Evolutionary conservation across 1,140 invertebrate species (phyloP).

Genomic region (Drosophila miranda): DNA sequence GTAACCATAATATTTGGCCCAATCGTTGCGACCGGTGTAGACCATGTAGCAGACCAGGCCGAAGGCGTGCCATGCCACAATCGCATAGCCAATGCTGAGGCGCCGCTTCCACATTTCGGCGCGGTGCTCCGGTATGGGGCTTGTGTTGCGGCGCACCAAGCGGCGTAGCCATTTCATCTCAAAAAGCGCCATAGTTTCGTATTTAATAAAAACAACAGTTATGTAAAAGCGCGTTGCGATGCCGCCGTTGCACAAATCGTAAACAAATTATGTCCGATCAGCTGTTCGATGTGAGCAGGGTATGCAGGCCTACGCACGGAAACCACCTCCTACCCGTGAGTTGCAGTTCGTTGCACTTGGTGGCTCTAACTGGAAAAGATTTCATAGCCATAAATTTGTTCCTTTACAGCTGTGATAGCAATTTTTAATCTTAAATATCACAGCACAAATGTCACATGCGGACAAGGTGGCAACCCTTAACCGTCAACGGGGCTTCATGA

Average conservation of each 20-base stretch:
- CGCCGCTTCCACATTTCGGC: conserved; percentile 85
- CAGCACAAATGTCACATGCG: not conserved
- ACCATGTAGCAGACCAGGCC: conserved; percentile 84
- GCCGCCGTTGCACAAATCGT: conserved; percentile 17
- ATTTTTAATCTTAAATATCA: too few species aligned
- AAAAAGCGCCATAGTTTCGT: conserved; percentile 67
- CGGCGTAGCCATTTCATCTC: conserved; percentile 83
- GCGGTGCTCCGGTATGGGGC: conserved; percentile 84
- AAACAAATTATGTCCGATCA: conserved; percentile 26
- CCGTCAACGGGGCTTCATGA: conserved; percentile 24
- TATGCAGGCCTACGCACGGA: not conserved
- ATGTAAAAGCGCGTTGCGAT: conserved; percentile 27
- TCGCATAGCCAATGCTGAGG: conserved; percentile 85
- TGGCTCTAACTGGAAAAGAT: not conserved
- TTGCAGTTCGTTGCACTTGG: not conserved
- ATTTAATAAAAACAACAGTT: not conserved
- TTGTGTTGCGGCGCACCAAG: conserved; percentile 85
- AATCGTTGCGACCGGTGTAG: conserved; percentile 85
- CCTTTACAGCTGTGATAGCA: not conserved
- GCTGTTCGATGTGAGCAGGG: conserved; percentile 1
- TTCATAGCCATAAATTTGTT: not conserved
- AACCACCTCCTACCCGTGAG: not conserved
- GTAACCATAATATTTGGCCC: conserved; percentile 86
- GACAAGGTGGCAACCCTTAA: conserved; percentile 10
- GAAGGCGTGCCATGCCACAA: conserved; percentile 87